Base-by-base conservation (phyloP, 2,888 invertebrate species). In the Folsomia manolachei region DNA sequence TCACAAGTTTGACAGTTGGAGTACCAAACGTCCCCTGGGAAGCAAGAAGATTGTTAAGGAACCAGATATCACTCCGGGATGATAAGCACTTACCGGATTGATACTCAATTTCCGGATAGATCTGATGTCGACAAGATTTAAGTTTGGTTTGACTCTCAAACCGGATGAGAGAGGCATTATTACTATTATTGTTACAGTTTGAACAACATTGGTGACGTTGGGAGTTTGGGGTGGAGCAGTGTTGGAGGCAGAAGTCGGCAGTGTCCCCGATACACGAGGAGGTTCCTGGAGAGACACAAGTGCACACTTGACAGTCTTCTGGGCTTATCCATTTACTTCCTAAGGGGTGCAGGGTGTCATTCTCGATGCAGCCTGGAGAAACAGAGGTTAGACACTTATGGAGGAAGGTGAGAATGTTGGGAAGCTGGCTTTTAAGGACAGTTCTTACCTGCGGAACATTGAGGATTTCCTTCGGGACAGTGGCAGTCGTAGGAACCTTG, bases 1-100 rank as follows among this genome's bases (percentile, higher is more conserved):
- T 94, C 93, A 87, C 95, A 95, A 77, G 91, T 91, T 87, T 93
- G 92, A 85, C 95, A 95, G 85, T 94, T 91, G 86, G 93, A 93
- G 81, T 92, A 90, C 94, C 95, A 95, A 82, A 89, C 88, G 83
- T 94, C 92, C 69, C 93, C 93, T 81, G 65, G 7, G 62, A 52
- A 61, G n/a, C n/a, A n/a, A n/a, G n/a, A n/a, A n/a, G n/a, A n/a
- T n/a, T n/a, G n/a, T n/a, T n/a, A n/a, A n/a, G n/a, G n/a, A n/a
- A n/a, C n/a, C n/a, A n/a, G n/a, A n/a, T n/a, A n/a, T n/a, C n/a
- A n/a, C n/a, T n/a, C n/a, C n/a, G n/a, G n/a, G n/a, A n/a, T n/a
- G n/a, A n/a, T n/a, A n/a, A n/a, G 39, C 52, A 71, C 69, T 73
- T 75, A 81, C 81, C 81, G 76, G 81, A 81, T 72, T 79, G 75